Base-by-base conservation (phyloP, 2,888 invertebrate species). In the Labia minor region DNA sequence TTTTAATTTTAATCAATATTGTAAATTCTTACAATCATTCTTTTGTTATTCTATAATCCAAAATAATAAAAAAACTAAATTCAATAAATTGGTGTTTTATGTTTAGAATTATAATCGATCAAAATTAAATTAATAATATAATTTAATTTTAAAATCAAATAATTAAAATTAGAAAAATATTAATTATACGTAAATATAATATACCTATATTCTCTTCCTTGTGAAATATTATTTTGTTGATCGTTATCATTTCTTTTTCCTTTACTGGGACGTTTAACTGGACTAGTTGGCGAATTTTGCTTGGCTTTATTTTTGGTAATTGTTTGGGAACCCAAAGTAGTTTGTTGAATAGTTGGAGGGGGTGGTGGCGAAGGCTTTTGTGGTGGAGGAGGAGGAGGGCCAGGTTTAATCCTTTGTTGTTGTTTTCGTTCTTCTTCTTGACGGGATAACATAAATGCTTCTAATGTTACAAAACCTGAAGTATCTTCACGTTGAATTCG, bases 401-500 rank as follows among this genome's bases (percentile, higher is more conserved):
- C 65, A 19, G 21, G 33, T 16, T 62, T 26, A 21, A 26, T 33
- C 14, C 65, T 62, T 65, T 63, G 66, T 37, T 26, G 14, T 33
- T 82, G 81, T 71, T 82, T 81, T 19, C 83, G 81, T 73, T 89
- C 89, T 74, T 89, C 88, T 70, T 84, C 86, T 76, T 89, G 89
- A 71, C 87, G 85, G 71, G 85, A 84, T 71, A 87, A 77, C 90
- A 90, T 90, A 73, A 91, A 82, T 78, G 90, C 87, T 75, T 90
- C 88, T 26, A 90, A 79, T 0, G 90, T 91, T 65, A 89, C 84
- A 74, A 87, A 86, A 0, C 87, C 87, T 63, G 84, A 81, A 26
- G 85, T 78, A 74, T 83, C 85, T 70, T 86, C 86, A 11, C 80
- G 80, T 70, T 81, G 78, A 66, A 67, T 63, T 18, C 68, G 69